Percentiles rank a stretch among this genome's conserved stretches.
Evolutionary conservation across 2,797 vertebrate species (phyloP).

Genomic region (Austrolebias charrua): DNA sequence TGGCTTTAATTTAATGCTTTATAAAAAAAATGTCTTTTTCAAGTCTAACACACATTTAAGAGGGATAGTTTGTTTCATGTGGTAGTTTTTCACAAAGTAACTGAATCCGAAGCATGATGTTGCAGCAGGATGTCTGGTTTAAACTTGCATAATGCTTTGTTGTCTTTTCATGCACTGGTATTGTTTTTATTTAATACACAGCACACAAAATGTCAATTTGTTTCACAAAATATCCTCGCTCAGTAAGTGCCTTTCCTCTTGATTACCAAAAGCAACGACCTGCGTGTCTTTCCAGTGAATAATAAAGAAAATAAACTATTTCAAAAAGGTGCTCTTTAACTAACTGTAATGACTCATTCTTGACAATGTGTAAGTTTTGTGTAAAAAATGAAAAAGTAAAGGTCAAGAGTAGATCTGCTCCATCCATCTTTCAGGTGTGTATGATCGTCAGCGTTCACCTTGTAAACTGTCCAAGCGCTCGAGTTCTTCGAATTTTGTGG

Average conservation of each 20-base stretch:
- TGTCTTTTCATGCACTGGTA: conserved; percentile 5
- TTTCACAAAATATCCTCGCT: not conserved
- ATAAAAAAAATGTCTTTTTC: conserved; percentile 23
- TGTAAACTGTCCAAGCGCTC: conserved; percentile 45
- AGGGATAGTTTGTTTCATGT: not conserved
- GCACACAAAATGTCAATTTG: conserved; percentile 18
- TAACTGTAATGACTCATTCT: conserved; percentile 48
- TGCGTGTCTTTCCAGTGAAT: conserved; percentile 46
- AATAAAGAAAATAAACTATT: conserved; percentile 52
- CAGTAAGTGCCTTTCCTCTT: conserved; percentile 49
- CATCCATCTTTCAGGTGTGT: conserved; percentile 30
- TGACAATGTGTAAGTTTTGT: conserved; percentile 40
- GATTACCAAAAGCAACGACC: conserved; percentile 54
- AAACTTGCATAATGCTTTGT: conserved; percentile 24
- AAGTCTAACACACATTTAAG: conserved; percentile 53
- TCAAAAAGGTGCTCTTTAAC: conserved; percentile 76
- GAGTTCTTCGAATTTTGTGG: conserved; percentile 45
- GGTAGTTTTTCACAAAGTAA: conserved; percentile 45
- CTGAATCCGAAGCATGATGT: conserved; percentile 22
- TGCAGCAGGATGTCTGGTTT: conserved; percentile 24
- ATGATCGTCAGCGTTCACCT: conserved; percentile 35
- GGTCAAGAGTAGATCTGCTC: conserved; percentile 23
- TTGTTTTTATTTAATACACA: conserved; percentile 18
- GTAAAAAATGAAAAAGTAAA: conserved; percentile 1
- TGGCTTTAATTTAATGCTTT: conserved; percentile 40